phyloP scores from a whole-genome alignment of 2,113 vertebrate species.

The Spizaetus ornatus region DNA sequence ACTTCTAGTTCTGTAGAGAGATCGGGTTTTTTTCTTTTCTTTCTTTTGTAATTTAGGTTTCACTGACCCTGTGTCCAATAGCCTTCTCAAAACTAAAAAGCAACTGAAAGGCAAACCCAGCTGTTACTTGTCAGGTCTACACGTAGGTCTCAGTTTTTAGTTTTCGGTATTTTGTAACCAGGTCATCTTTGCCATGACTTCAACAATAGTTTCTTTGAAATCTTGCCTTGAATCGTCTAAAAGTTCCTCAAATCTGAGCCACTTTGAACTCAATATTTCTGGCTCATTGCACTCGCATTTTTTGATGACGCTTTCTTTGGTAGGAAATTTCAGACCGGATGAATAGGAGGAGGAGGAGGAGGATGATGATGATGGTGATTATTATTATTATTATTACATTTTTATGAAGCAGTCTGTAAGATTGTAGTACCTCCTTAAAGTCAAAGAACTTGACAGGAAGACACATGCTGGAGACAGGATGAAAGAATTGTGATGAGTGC shows the following conservation, averaged over 20 bases:
- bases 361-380: too few relatives aligned
- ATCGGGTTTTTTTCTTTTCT: background rate
- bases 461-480: background rate
- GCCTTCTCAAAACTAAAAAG: background rate
- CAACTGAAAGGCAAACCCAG: background rate
- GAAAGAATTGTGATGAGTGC: background rate
- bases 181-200: background rate
- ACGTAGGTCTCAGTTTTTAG: background rate
- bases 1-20: background rate
- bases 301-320: background rate
- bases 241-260: background rate
- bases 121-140: background rate
- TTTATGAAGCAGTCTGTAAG: background rate
- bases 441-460: background rate
- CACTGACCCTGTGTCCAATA: background rate
- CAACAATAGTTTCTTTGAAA: background rate
- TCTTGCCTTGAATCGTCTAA: background rate
- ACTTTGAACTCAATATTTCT: background rate
- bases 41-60: background rate
- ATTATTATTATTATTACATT: background rate
- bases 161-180: background rate
- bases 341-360: background rate
- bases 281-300: background rate
- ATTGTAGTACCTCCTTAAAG: background rate
- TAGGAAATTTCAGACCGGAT: background rate